Conservation (phyloP, 2,888 invertebrate genomes). For the Atethmia centrago region DNA sequence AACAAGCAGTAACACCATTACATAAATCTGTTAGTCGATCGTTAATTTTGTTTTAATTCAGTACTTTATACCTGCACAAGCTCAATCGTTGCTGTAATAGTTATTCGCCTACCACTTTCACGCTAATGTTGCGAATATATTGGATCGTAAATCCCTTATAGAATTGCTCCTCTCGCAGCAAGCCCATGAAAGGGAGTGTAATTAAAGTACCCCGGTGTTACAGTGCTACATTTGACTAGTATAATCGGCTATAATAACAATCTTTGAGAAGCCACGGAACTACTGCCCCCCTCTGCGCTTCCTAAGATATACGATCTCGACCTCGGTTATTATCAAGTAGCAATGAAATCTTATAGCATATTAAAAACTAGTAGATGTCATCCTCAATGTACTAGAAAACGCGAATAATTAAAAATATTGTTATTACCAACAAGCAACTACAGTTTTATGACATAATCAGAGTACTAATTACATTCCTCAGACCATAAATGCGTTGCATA, state of each 20-base stretch:
- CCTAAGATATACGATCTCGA: slow-evolving; percentile 41
- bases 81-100: slow-evolving; percentile 55
- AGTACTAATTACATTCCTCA: slow-evolving; percentile 53
- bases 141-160: slow-evolving; percentile 68
- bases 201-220: slow-evolving; percentile 62
- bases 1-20: slow-evolving; percentile 21
- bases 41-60: slow-evolving; percentile 54
- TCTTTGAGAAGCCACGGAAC: slow-evolving; percentile 44
- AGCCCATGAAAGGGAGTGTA: slow-evolving; percentile 60
- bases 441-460: slow-evolving; percentile 47
- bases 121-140: slow-evolving; percentile 63
- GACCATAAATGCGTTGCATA: slow-evolving; percentile 24
- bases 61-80: slow-evolving; percentile 44
- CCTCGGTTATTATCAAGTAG: slow-evolving; percentile 45
- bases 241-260: slow-evolving; percentile 60
- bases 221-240: slow-evolving; percentile 56
- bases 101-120: slow-evolving; percentile 64
- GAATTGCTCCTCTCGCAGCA: slow-evolving; percentile 61
- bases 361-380: slow-evolving; percentile 42
- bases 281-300: slow-evolving; percentile 51
- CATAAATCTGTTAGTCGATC: slow-evolving; percentile 52
- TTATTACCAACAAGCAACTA: slow-evolving; percentile 32
- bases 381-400: slow-evolving; percentile 20
- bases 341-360: slow-evolving; percentile 42
- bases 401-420: slow-evolving; percentile 51